Evolutionary conservation across 2,888 invertebrate species (phyloP).

Genomic region (Chydorus sphaericus): DNA sequence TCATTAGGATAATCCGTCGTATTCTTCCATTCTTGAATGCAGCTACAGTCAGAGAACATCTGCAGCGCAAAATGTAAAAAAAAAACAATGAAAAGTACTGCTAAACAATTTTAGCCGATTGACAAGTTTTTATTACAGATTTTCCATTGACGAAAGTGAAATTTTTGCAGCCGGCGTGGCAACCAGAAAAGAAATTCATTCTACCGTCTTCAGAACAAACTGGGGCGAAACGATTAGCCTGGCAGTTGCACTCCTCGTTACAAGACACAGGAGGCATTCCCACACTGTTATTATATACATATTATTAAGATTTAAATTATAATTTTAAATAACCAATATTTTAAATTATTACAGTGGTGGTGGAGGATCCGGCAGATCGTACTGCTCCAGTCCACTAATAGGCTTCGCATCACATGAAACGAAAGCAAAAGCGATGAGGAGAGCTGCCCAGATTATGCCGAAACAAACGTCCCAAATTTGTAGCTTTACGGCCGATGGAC

Average conservation of each 20-base stretch:
- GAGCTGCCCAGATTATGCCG: constrained; percentile 37
- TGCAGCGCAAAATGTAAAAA: constrained; percentile 19
- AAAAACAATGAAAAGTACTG: background rate
- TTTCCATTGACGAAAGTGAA: constrained; percentile 28
- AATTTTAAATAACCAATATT: no score
- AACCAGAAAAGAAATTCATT: constrained; percentile 51
- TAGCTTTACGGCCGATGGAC: constrained; percentile 40
- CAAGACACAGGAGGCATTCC: constrained; percentile 27
- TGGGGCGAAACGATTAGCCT: constrained; percentile 43
- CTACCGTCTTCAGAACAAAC: constrained; percentile 41
- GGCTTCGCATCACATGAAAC: constrained; percentile 33
- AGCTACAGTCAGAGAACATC: constrained; percentile 28
- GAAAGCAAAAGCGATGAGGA: constrained; percentile 39
- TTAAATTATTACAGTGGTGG: no score
- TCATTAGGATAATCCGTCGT: constrained; percentile 21
- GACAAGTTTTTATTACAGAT: background rate
- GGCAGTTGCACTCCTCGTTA: constrained; percentile 44
- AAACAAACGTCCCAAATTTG: constrained; percentile 47
- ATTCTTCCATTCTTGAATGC: constrained; percentile 20
- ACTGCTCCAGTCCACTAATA: constrained; percentile 16
- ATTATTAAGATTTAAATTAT: no score
- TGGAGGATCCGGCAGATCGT: constrained; percentile 27
- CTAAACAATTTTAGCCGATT: background rate
- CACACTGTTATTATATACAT: no score
- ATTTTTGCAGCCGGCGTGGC: constrained; percentile 51